Evolutionary conservation across 2,797 vertebrate species (phyloP).

Genomic region (Scolopax bukidnonensis): DNA sequence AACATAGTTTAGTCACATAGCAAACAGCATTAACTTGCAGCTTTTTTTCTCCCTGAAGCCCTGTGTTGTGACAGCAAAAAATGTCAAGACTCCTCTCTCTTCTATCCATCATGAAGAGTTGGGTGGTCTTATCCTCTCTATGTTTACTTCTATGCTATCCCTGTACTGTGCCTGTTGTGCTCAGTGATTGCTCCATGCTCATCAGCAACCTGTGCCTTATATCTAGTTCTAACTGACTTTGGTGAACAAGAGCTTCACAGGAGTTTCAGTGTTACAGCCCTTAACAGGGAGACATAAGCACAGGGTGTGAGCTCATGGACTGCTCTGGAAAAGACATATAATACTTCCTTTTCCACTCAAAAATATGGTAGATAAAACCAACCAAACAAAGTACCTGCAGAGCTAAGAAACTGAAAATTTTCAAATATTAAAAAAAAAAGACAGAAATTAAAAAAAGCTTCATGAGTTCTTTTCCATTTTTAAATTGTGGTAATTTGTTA

Average conservation of each 20-base stretch:
- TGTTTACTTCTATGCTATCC: not conserved
- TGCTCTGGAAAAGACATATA: not conserved
- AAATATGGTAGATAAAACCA: not conserved
- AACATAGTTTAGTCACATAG: not conserved
- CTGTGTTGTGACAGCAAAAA: not conserved
- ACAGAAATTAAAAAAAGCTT: not conserved
- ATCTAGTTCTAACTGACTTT: not conserved
- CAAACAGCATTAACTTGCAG: not conserved
- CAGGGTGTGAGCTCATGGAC: not conserved
- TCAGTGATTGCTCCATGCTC: not conserved
- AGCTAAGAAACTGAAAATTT: not conserved
- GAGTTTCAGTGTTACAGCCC: not conserved
- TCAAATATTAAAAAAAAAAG: not conserved
- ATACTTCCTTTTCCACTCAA: not conserved
- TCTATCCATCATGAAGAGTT: not conserved
- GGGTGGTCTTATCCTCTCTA: not conserved
- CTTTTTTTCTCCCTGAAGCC: not conserved
- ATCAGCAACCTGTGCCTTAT: not conserved
- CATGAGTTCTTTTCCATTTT: not conserved
- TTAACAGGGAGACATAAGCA: not conserved
- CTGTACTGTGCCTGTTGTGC: not conserved
- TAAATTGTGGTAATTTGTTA: constrained; percentile 27
- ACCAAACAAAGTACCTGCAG: not conserved
- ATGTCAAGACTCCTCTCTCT: not conserved
- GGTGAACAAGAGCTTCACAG: not conserved